Evolutionary conservation across 2,797 vertebrate genomes (phyloP).

Genomic region (Diplodus puntazzo): DNA sequence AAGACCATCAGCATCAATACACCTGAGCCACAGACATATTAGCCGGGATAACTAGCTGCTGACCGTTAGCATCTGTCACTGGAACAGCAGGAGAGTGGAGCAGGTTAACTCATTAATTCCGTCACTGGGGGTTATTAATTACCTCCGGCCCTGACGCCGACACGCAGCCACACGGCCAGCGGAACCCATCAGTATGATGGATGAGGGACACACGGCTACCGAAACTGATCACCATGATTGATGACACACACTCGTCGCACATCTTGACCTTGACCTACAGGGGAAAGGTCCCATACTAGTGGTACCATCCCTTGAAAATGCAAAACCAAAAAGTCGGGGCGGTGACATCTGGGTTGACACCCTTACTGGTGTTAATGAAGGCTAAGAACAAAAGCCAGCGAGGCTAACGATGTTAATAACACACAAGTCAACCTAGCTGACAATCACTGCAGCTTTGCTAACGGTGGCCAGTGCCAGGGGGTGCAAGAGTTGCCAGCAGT

Average conservation of each 20-base stretch:
- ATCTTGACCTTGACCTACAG: conserved; percentile 83
- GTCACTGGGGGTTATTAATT: conserved; percentile 79
- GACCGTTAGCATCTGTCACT: conserved; percentile 78
- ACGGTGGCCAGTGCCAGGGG: conserved; percentile 44
- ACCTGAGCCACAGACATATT: conserved; percentile 67
- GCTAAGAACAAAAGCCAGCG: conserved; percentile 69
- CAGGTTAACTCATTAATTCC: conserved; percentile 83
- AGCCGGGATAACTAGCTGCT: conserved; percentile 70
- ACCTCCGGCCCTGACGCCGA: conserved; percentile 71
- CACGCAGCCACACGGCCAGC: conserved; percentile 74
- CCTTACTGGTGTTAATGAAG: conserved; percentile 67
- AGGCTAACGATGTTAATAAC: conserved; percentile 59
- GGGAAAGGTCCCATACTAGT: conserved; percentile 38
- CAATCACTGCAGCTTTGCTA: conserved; percentile 46
- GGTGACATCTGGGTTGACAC: conserved; percentile 65
- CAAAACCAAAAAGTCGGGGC: conserved; percentile 47
- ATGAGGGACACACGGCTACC: conserved; percentile 85
- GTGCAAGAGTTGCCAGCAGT: conserved; percentile 55
- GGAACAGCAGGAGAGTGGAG: conserved; percentile 80
- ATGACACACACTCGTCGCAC: conserved; percentile 77
- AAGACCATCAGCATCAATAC: conserved; percentile 34
- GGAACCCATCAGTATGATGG: conserved; percentile 81
- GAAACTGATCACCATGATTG: conserved; percentile 83
- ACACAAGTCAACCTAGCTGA: conserved; percentile 59
- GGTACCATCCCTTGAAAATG: conserved; percentile 54